Evolutionary conservation across 1,140 invertebrate species (phyloP), one percentile per base, ranked within the genome.

Genomic region (Portunus trituberculatus): DNA sequence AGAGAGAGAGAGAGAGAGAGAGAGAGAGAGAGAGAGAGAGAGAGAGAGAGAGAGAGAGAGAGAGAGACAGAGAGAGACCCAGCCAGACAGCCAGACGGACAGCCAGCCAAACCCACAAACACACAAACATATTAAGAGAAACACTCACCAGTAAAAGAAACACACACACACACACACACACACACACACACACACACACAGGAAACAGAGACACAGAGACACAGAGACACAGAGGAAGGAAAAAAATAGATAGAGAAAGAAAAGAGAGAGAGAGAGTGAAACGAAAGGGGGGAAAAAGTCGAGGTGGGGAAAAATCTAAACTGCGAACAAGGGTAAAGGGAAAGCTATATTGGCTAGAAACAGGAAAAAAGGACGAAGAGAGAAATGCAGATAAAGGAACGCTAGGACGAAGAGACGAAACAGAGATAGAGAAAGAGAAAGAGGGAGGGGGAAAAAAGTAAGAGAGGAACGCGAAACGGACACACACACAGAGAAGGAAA

Each of bases 331-430:
- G 28, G 25, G 25, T 29, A 29, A 28, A 32, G 39, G 32, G 14
- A 46, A 90, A 45, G n/a, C 20, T 7, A n/a, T n/a, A 28, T 32
- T 25, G 52, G 28, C 29, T n/a, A 32, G 52, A 31, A 92, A 32
- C 14, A 25, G 48, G 31, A 32, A 32, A 76, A 52, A 20, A 76
- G 52, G 45, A 90, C 39, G 39, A 4, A 46, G 31, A 46, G 31
- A 45, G 45, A 90, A 46, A n/a, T 28, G 39, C 31, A 90, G 39
- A 46, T 39, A n/a, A 90, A 90, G 29, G 10, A 90, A 84, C 83
- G 31, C n/a, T 1, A 84, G 10, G n/a, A 84, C 28, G n/a, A 28
- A 29, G 31, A 84, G 31, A 29, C n/a, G 28, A n/a, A 32, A 84
- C 28, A 32, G 10, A 32, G 8, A n/a, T 16, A 10, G 31, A 84